phyloP scores from a whole-genome alignment of 92 coral and sea anemone genomes.

The Anthopleura xanthogrammica region DNA sequence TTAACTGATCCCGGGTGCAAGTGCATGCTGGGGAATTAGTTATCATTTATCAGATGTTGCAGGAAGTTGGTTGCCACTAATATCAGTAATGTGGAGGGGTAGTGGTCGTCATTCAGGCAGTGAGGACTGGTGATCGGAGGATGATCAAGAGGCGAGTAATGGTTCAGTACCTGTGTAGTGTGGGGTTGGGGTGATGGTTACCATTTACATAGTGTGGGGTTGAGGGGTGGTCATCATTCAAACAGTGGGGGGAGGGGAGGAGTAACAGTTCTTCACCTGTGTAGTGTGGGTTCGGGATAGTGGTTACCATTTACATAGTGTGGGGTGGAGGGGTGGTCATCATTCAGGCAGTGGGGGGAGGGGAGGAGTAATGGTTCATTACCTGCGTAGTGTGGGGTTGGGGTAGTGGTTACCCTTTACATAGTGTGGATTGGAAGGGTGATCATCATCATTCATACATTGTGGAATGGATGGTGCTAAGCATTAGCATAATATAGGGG shows the following conservation, averaged over 20 bases:
- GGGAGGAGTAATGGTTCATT: background rate
- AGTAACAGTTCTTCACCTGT: background rate
- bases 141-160: background rate
- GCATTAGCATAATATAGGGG: background rate
- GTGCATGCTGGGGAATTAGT: too few relatives aligned
- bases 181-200: background rate
- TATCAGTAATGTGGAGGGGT: background rate
- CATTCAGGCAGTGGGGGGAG: background rate
- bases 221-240: background rate
- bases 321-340: background rate
- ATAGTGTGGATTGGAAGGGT: background rate
- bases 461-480: too few relatives aligned
- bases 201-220: background rate
- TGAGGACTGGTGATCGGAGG: too few relatives aligned
- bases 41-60: too few relatives aligned
- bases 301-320: background rate
- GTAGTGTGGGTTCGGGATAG: background rate
- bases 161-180: background rate
- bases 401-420: background rate
- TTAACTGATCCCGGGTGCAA: too few relatives aligned
- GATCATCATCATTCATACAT: background rate
- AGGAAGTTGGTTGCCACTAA: too few relatives aligned
- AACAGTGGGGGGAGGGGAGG: background rate
- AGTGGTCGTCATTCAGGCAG: background rate
- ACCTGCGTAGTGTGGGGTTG: background rate